These are phyloP conservation scores for Ophioninae sp. DNA, from an alignment of 2,888 invertebrate genomes.

Conservation along the genomic window DNA sequence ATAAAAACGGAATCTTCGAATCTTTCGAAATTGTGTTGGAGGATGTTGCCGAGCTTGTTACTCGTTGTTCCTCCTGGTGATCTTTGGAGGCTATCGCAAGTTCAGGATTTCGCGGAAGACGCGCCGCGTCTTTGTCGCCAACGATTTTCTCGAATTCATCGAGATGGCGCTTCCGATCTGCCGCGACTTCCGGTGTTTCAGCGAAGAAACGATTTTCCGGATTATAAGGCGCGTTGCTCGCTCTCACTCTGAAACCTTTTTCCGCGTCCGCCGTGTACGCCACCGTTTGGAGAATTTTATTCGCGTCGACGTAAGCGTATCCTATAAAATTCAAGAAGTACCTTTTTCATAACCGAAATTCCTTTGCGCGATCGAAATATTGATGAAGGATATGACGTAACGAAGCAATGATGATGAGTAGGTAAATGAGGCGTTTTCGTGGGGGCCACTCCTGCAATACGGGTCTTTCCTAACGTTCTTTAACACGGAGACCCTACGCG, in stretches of 20 bases:
- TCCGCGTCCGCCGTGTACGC: conserved; percentile 84
- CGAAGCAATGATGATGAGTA: neutral
- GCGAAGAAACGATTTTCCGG: conserved; percentile 76
- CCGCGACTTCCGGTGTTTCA: conserved; percentile 82
- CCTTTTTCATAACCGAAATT: neutral
- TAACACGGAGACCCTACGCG: conserved; percentile 1
- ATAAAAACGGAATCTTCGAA: conserved; percentile 70
- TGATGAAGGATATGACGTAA: neutral
- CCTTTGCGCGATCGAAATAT: neutral
- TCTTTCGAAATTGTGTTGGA: conserved; percentile 1
- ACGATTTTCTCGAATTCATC: conserved; percentile 65
- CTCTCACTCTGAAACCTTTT: conserved; percentile 86
- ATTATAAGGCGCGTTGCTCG: conserved; percentile 82
- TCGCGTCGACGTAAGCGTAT: conserved; percentile 87
- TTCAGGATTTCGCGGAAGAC: neutral
- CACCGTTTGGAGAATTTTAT: conserved; percentile 85
- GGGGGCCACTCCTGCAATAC: conserved; percentile 7
- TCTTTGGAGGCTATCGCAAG: neutral
- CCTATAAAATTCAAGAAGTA: conserved; percentile 73
- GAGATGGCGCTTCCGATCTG: conserved; percentile 80
- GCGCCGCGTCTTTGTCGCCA: conserved; percentile 29
- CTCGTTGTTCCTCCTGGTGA: conserved; percentile 34
- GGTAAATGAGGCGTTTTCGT: neutral
- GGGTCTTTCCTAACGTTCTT: conserved; percentile 12
- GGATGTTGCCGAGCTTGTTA: neutral